Conservation (phyloP, 2,888 invertebrate species). For the Rhagium mordax region DNA sequence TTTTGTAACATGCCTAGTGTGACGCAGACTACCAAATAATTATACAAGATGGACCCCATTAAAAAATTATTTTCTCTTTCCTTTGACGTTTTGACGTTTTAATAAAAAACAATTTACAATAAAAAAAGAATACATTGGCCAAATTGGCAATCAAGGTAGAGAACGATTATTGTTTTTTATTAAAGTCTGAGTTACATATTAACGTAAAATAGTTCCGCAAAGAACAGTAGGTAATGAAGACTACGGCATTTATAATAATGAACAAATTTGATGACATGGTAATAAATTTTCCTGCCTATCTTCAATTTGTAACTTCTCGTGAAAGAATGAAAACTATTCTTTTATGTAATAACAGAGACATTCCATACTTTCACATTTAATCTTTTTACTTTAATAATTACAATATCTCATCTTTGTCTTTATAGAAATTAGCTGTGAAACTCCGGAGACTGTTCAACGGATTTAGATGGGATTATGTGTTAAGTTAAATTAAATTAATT, state of each 20-base stretch:
- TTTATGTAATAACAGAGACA: not conserved
- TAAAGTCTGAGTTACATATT: too few relatives aligned
- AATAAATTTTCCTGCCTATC: not conserved
- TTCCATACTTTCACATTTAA: conserved; percentile 19
- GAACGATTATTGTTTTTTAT: too few relatives aligned
- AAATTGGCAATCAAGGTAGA: too few relatives aligned
- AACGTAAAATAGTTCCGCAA: too few relatives aligned
- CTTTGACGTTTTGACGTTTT: too few relatives aligned
- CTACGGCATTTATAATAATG: not conserved
- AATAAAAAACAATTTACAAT: too few relatives aligned
- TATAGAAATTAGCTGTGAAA: conserved; percentile 2
- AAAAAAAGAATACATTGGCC: too few relatives aligned
- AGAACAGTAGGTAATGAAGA: too few relatives aligned
- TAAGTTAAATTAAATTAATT: conserved; percentile 2
- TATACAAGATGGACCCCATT: not conserved
- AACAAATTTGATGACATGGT: not conserved
- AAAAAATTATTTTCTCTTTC: too few relatives aligned
- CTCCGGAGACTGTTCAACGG: not conserved
- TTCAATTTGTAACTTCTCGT: not conserved
- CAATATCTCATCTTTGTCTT: conserved; percentile 15
- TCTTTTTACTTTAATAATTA: not conserved
- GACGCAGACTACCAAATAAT: not conserved
- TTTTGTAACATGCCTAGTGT: not conserved
- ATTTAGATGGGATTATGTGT: not conserved
- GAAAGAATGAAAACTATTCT: not conserved